phyloP scores from a whole-genome alignment of 2,113 vertebrate genomes.

The Archilochus colubris region DNA sequence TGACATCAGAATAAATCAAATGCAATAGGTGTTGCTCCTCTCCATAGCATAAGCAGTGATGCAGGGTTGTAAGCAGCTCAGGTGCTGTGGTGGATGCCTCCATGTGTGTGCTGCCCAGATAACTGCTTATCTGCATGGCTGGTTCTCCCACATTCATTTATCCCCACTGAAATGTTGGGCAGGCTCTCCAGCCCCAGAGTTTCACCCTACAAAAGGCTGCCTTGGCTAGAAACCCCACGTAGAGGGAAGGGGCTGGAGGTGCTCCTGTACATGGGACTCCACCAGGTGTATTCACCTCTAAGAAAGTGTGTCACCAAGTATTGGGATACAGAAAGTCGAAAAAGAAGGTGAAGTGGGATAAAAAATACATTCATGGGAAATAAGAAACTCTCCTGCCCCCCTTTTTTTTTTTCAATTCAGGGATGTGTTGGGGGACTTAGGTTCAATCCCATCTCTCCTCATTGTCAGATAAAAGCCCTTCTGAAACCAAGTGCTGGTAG shows the following conservation, averaged over 20 bases:
- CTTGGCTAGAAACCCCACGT: neutral
- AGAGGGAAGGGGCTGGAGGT: fast-evolving
- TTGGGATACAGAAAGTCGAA: fast-evolving
- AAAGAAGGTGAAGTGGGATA: neutral
- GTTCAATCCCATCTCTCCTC: neutral
- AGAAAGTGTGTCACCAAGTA: neutral
- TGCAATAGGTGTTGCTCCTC: neutral
- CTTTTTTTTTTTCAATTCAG: neutral
- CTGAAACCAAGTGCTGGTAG: neutral
- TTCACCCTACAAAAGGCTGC: neutral
- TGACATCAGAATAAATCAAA: neutral
- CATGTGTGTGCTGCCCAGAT: neutral
- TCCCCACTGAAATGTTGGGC: neutral
- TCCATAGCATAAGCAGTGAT: neutral
- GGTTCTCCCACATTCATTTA: neutral
- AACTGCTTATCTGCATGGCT: neutral
- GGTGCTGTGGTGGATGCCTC: fast-evolving
- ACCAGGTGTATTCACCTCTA: neutral
- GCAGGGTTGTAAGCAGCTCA: neutral
- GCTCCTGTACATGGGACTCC: neutral
- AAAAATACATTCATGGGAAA: neutral
- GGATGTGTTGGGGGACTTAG: neutral
- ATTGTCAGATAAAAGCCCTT: neutral
- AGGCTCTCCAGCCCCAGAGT: neutral
- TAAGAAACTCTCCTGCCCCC: neutral